Evolutionary conservation across 2,797 vertebrate genomes (phyloP).

Genomic region (Alosa sapidissima): DNA sequence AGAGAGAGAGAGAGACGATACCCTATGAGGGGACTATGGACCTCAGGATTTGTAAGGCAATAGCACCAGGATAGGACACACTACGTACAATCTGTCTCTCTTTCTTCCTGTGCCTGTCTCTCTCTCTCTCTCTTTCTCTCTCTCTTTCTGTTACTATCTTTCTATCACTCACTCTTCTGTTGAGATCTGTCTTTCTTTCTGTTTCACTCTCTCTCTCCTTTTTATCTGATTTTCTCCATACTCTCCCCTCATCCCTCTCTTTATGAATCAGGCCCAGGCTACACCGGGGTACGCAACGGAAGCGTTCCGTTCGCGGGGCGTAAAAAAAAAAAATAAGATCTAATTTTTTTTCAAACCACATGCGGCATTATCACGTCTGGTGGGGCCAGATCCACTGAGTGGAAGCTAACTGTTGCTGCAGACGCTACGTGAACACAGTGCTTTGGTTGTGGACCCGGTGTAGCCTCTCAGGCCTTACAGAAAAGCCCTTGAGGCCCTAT

Average conservation of each 20-base stretch:
- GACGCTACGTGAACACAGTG: too few species aligned
- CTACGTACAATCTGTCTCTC: not conserved
- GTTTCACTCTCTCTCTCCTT: not conserved
- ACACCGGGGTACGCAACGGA: too few species aligned
- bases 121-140: not conserved
- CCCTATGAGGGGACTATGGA: not conserved
- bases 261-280: not conserved
- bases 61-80: too few species aligned
- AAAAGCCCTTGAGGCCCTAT: not conserved
- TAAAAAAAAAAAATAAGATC: too few species aligned
- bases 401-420: too few species aligned
- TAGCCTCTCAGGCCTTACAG: not conserved
- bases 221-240: not conserved
- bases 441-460: too few species aligned
- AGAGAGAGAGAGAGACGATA: not conserved
- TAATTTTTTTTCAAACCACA: too few species aligned
- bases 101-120: not conserved
- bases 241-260: conserved; percentile 18
- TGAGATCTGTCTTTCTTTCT: not conserved
- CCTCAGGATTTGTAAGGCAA: not conserved
- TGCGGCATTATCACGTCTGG: too few species aligned
- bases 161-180: not conserved
- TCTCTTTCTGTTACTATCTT: not conserved
- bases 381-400: too few species aligned
- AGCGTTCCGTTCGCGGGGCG: too few species aligned